Percentiles rank a stretch among this genome's conserved stretches.
phyloP scores from a whole-genome alignment of 2,797 vertebrate species.

The Perodicticus potto region DNA sequence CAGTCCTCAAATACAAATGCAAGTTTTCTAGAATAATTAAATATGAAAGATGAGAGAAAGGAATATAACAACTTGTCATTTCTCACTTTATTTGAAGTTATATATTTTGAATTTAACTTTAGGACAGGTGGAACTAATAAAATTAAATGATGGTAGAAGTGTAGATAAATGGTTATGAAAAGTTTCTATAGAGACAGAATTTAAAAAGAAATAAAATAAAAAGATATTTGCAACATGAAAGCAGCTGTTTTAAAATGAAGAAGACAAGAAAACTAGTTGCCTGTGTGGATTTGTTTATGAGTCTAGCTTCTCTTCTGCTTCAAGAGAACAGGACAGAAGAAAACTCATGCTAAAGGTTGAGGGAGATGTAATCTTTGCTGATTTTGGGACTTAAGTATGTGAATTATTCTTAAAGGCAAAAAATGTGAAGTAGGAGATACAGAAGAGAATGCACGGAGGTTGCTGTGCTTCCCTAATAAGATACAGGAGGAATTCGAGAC shows the following conservation, averaged over 20 bases:
- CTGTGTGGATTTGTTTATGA: not conserved
- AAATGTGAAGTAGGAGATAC: not conserved
- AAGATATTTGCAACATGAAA: not conserved
- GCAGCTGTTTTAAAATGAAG: not conserved
- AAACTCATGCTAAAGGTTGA: not conserved
- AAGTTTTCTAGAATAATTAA: conserved; percentile 1
- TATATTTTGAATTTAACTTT: not conserved
- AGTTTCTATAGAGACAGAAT: not conserved
- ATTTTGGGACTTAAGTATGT: not conserved
- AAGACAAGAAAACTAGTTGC: not conserved
- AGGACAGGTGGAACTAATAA: not conserved
- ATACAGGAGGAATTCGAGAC: not conserved
- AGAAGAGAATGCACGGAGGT: not conserved
- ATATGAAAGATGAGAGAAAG: not conserved
- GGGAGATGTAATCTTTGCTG: not conserved
- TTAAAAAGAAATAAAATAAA: not conserved
- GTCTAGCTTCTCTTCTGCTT: not conserved
- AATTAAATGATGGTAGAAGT: not conserved
- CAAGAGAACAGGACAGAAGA: not conserved
- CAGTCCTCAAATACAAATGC: not conserved
- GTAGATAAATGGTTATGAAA: not conserved
- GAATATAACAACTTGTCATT: not conserved
- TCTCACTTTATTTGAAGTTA: not conserved
- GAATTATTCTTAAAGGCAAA: not conserved
- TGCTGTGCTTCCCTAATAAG: not conserved